Evolutionary conservation across 2,113 vertebrate species (phyloP), one percentile per base, ranked within the genome.

Genomic region (Gymnorhina tibicen): DNA sequence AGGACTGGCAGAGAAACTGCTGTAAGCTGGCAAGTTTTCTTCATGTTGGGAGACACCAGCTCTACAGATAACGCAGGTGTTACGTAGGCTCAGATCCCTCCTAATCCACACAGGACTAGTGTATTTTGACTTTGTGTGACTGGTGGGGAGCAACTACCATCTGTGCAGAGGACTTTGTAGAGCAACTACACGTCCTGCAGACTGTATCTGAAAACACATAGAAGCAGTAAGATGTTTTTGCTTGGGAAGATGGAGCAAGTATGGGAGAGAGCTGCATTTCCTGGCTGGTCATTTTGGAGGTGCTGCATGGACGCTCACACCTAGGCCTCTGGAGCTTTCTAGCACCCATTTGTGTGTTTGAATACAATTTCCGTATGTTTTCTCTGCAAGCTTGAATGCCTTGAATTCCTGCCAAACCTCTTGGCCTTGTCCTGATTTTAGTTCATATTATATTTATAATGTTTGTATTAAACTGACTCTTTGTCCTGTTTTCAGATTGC

Each of bases 361-460:
- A 95, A 89, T 82, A 89, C 79, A 92, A 95, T 94, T 96, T 97
- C 83, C 39, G 33, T 95, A 94, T 27, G 77, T 97, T 97, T 96
- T 91, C 92, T 76, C 64, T 87, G 93, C 89, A 97, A 95, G 89
- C 92, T 77, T 97, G 94, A 76, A 79, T 96, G 83, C 47, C 80
- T 91, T 98, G 97, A 96, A 83, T 93, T 89, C 41, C 73, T 93
- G 97, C 97, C 97, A 98, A 96, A 81, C 75, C 94, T 85, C 96
- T 95, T 98, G 98, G 97, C 97, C 88, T 96, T 97, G 86, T 47
- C 94, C 96, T 82, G 97, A 81, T 92, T 97, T 97, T 91, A 96
- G 91, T 97, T 98, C 97, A 97, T 98, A 89, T 97, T 97, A 97
- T 98, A 98, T 98, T 98, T 98, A 98, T 98, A 93, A 98, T 97